phyloP scores from a whole-genome alignment of 2,888 invertebrate genomes.

The Heliconius sara region DNA sequence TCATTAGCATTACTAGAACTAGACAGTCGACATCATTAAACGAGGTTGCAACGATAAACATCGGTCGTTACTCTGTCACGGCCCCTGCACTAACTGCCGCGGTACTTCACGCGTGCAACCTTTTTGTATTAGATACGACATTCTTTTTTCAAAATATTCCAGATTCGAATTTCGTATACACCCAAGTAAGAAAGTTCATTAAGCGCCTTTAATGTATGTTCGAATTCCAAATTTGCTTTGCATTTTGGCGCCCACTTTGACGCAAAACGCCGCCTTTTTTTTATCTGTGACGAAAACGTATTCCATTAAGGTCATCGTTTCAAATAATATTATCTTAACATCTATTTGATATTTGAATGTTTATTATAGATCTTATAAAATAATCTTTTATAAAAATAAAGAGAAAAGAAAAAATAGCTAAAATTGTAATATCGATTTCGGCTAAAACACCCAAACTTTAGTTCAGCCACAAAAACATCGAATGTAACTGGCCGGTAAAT shows the following conservation, averaged over 20 bases:
- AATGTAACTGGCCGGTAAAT: conserved; percentile 50
- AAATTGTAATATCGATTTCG: conserved; percentile 16
- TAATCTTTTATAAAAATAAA: background rate
- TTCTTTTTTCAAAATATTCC: conserved; percentile 52
- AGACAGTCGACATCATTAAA: conserved; percentile 51
- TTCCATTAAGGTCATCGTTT: background rate
- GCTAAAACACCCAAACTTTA: conserved; percentile 20
- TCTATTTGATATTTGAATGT: background rate
- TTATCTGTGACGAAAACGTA: conserved; percentile 10
- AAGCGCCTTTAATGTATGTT: conserved; percentile 76
- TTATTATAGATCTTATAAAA: background rate
- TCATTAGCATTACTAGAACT: conserved; percentile 47
- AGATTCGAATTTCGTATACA: conserved; percentile 56
- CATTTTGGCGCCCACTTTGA: conserved; percentile 64
- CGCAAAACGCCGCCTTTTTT: conserved; percentile 33
- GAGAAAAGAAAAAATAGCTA: background rate
- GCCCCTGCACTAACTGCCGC: conserved; percentile 74
- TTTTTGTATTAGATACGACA: conserved; percentile 59
- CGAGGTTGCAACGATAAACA: conserved; percentile 67
- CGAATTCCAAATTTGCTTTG: conserved; percentile 54
- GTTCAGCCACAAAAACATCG: conserved; percentile 37
- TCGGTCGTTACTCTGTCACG: conserved; percentile 80
- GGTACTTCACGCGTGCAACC: conserved; percentile 75
- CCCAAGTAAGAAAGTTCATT: conserved; percentile 55
- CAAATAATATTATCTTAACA: background rate